A percentile compares a stretch with the other conserved stretches of the same genome.
These are phyloP conservation scores for Copsychus sechellarum DNA, from an alignment of 2,113 vertebrate species.

Conservation along the genomic window DNA sequence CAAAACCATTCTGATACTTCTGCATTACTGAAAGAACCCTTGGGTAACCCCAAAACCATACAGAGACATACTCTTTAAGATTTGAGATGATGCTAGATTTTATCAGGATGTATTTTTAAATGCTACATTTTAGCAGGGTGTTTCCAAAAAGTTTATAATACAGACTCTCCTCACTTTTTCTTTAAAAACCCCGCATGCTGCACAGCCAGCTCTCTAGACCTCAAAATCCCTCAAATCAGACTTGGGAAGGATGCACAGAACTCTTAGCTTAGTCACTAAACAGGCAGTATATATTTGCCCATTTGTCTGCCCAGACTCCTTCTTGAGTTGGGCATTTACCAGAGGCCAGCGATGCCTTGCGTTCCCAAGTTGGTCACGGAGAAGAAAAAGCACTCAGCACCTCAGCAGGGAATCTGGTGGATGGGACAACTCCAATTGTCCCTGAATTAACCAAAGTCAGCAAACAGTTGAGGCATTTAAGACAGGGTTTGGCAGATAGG, in stretches of 20 bases:
- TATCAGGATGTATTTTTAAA: neutral
- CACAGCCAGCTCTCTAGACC: neutral
- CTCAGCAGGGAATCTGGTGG: neutral
- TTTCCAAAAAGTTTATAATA: neutral
- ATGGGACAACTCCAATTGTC: neutral
- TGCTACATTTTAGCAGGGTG: neutral
- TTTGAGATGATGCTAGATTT: neutral
- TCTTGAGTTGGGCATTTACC: neutral
- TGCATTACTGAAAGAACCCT: neutral
- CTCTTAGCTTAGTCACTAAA: neutral
- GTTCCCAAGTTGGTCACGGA: neutral
- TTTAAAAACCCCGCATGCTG: neutral
- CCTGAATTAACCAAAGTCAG: constrained; percentile 20
- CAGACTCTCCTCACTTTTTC: neutral
- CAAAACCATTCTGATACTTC: neutral
- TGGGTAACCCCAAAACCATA: neutral
- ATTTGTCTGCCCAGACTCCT: neutral
- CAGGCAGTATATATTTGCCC: neutral
- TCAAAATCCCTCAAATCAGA: neutral
- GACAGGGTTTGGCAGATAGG: neutral
- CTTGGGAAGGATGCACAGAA: neutral
- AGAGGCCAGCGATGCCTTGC: neutral
- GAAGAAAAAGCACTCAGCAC: neutral
- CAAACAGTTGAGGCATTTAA: neutral
- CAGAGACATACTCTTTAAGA: neutral